These are phyloP conservation scores for Dicranocentrus wangi DNA, from an alignment of 2,888 invertebrate genomes.

Conservation along the genomic window DNA sequence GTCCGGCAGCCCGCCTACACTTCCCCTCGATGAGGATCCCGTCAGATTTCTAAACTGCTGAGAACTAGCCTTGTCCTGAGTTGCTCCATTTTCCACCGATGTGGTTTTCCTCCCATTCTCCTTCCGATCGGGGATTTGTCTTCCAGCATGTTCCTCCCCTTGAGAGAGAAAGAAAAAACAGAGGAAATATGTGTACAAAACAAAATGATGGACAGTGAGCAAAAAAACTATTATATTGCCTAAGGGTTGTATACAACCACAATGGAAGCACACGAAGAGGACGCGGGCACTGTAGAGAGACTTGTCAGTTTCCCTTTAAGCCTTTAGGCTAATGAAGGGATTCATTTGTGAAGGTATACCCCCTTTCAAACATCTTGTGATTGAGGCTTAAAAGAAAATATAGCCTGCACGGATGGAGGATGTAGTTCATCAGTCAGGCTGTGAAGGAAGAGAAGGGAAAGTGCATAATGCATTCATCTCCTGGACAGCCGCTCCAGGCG, in stretches of 20 bases:
- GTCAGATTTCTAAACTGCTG: conserved; percentile 66
- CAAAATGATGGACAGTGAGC: conserved; percentile 20
- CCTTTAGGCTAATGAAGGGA: neutral
- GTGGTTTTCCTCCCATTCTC: neutral
- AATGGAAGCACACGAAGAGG: too few species aligned
- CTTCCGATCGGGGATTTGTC: conserved; percentile 1
- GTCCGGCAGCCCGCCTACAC: neutral
- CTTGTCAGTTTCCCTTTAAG: neutral
- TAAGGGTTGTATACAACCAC: neutral
- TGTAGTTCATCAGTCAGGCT: conserved; percentile 41
- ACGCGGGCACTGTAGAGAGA: too few species aligned
- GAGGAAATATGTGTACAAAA: neutral
- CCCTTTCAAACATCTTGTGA: too few species aligned
- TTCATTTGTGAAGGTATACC: neutral
- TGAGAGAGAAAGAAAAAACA: conserved; percentile 50
- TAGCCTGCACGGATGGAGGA: too few species aligned
- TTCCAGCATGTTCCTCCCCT: conserved; percentile 33
- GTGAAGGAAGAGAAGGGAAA: conserved; percentile 23
- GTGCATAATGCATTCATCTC: conserved; percentile 49
- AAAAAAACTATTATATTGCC: neutral
- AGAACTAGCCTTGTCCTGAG: conserved; percentile 10
- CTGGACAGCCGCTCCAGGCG: conserved; percentile 13
- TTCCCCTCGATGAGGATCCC: conserved; percentile 13
- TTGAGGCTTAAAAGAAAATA: too few species aligned
- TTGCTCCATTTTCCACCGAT: conserved; percentile 35